Evolutionary conservation across 2,888 invertebrate species (phyloP), one percentile per base, ranked within the genome.

Genomic region (Taenaris catops): DNA sequence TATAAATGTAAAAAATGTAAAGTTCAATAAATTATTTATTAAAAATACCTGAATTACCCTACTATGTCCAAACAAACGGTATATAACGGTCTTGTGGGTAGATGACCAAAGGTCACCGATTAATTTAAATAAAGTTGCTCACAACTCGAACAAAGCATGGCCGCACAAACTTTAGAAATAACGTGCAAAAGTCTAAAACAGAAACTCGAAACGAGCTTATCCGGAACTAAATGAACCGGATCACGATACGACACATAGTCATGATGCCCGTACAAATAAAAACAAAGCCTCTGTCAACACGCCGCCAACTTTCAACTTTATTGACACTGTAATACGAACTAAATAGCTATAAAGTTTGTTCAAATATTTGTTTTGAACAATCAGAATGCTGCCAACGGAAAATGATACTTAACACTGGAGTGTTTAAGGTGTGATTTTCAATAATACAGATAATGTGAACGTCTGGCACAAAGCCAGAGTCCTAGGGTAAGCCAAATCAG

Each of bases 391-490:
- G 6, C 12, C 4, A 24, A 16, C 1, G n/a, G 3, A 9, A 25
- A 21, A 27, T 32, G n/a, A 16, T 25, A 9, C 17, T 8, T 28
- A 29, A 21, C 0, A 0, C 1, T 5, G 1, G 0, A 1, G 3
- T 0, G n/a, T n/a, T n/a, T 38, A 20, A 19, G 28, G 14, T 27
- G 4, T 1, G 12, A 16, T 35, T 38, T 38, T 1, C 7, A 1
- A 16, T 33, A 28, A 2, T 4, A 4, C 4, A 1, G 10, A 1
- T 4, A 10, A 17, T 20, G 21, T 25, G 4, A 19, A 19, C 23
- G 20, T 12, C 25, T 43, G 40, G 43, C 43, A 18, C 23, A 11
- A 11, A 16, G 43, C 43, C 43, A 43, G 28, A 28, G 32, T 29
- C 19, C 8, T 23, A 23, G 27, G 11, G 31, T 34, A 29, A 40